phyloP scores from a whole-genome alignment of 2,113 vertebrate genomes.

The Eulemur macaco region DNA sequence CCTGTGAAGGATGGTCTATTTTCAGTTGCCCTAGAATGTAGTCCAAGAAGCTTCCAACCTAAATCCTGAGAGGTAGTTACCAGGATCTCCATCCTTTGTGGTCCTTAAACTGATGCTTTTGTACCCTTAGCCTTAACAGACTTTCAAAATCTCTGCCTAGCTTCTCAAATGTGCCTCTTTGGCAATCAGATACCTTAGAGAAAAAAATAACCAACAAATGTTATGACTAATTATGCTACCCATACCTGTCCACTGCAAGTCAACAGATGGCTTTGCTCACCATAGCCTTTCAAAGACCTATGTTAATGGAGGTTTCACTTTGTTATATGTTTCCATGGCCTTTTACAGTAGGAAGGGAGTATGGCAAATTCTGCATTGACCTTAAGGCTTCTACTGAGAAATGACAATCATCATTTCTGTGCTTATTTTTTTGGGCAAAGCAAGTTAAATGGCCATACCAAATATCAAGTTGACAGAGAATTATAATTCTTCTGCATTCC shows the following conservation, averaged over 20 bases:
- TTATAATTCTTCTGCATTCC: background rate
- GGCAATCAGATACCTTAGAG: background rate
- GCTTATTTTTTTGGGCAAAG: background rate
- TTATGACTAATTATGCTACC: background rate
- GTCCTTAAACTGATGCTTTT: background rate
- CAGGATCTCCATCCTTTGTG: background rate
- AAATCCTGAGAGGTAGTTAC: background rate
- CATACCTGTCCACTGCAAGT: background rate
- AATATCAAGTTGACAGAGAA: background rate
- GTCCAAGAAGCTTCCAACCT: background rate
- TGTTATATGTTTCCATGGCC: background rate
- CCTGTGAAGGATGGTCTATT: background rate
- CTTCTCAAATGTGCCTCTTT: background rate
- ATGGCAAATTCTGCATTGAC: background rate
- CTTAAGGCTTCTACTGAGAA: background rate
- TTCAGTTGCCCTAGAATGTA: background rate
- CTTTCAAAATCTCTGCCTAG: background rate
- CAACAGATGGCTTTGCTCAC: background rate
- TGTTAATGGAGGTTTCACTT: background rate
- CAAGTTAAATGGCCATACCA: background rate
- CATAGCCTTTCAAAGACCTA: background rate
- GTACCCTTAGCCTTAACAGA: background rate
- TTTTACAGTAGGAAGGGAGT: background rate
- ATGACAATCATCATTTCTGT: background rate
- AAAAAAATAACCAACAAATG: background rate